These are phyloP conservation scores for Andrena flavipes DNA, from an alignment of 2,888 invertebrate genomes.

Conservation along the genomic window DNA sequence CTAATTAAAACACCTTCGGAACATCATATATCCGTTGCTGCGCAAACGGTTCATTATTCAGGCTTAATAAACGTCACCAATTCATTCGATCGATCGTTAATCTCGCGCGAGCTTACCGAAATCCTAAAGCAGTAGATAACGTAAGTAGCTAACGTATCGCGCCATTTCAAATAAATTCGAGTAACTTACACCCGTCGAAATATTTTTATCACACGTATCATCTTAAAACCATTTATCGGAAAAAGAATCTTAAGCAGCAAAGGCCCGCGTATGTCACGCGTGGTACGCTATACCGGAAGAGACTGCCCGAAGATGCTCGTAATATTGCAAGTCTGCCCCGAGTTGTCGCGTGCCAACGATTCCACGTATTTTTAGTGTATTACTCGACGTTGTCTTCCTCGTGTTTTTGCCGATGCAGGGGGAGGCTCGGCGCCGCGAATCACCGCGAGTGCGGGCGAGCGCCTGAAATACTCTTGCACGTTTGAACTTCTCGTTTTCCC, in stretches of 20 bases:
- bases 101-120: background rate
- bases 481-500: conserved; percentile 65
- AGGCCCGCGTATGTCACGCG: background rate
- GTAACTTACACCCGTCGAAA: background rate
- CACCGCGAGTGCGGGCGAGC: conserved; percentile 59
- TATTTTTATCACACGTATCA: background rate
- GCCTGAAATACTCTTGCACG: conserved; percentile 69
- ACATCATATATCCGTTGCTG: background rate
- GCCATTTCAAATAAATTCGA: background rate
- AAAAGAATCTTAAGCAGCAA: background rate
- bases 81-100: background rate
- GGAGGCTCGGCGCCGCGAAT: conserved; percentile 24
- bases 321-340: conserved; percentile 11
- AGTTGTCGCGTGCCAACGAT: conserved; percentile 58
- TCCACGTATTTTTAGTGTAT: conserved; percentile 68
- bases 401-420: conserved; percentile 33
- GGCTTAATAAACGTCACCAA: background rate
- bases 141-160: no score
- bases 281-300: conserved; percentile 37
- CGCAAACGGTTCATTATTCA: background rate
- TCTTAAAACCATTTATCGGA: background rate
- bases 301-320: conserved; percentile 5
- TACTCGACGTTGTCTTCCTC: conserved; percentile 48
- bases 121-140: background rate
- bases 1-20: background rate